Percentiles rank a stretch among this genome's conserved stretches.
Evolutionary conservation across 2,797 vertebrate species (phyloP).

Genomic region (Pogoniulus pusillus): DNA sequence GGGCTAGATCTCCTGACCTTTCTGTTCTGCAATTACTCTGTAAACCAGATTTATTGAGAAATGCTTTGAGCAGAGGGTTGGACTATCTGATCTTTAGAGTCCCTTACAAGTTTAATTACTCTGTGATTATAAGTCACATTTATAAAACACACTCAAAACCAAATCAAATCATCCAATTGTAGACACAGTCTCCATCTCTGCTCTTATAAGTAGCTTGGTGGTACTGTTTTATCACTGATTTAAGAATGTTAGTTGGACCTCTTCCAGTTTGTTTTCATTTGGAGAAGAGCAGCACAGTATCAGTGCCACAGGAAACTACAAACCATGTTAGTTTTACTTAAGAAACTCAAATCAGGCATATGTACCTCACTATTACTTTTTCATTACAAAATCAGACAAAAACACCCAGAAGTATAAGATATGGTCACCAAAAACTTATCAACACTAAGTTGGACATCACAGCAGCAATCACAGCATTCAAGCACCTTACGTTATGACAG

Average conservation of each 20-base stretch:
- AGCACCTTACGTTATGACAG: neutral
- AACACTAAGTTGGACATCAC: neutral
- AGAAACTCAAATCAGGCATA: neutral
- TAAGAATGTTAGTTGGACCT: neutral
- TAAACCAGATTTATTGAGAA: neutral
- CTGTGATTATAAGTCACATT: neutral
- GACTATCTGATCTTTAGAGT: neutral
- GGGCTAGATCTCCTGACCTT: neutral
- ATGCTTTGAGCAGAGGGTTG: neutral
- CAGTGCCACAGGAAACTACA: neutral
- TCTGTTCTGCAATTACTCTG: neutral
- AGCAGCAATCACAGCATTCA: neutral
- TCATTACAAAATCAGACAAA: neutral
- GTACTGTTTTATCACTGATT: neutral
- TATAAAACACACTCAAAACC: neutral
- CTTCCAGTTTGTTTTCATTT: neutral
- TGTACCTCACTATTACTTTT: neutral
- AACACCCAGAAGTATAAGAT: rapidly evolving
- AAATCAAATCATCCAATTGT: neutral
- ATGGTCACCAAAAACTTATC: neutral
- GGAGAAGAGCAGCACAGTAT: neutral
- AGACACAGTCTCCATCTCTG: neutral
- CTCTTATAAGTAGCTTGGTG: rapidly evolving
- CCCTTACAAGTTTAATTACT: neutral
- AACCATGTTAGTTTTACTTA: neutral